A percentile compares a stretch with the other conserved stretches of the same genome.
These are phyloP conservation scores for Harpegnathos saltator DNA, from an alignment of 1,140 invertebrate species.

Conservation along the genomic window DNA sequence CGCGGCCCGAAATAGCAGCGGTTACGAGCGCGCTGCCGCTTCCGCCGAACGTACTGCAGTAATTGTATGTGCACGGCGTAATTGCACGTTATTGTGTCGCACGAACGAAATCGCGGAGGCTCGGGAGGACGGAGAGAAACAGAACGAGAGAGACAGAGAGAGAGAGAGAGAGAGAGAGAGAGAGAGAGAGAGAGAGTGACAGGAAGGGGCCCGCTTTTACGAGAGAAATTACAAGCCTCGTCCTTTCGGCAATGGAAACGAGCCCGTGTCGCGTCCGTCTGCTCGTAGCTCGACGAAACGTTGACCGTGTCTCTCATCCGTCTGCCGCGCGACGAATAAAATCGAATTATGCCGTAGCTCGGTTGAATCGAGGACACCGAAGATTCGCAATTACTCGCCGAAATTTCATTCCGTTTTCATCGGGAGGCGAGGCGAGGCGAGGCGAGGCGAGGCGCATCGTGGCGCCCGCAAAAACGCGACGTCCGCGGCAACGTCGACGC, in stretches of 20 bases:
- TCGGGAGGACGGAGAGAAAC: background rate
- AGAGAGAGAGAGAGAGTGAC: background rate
- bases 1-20: slow-evolving; percentile 37
- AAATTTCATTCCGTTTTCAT: slow-evolving; percentile 65
- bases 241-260: slow-evolving; percentile 19
- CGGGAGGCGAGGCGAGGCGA: background rate
- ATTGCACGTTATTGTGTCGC: slow-evolving; percentile 56
- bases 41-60: slow-evolving; percentile 26
- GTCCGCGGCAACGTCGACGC: background rate
- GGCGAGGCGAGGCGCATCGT: background rate
- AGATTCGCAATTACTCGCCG: slow-evolving; percentile 68
- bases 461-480: slow-evolving; percentile 36
- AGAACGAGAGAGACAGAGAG: background rate
- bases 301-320: background rate
- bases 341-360: slow-evolving; percentile 57
- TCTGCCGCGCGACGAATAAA: slow-evolving; percentile 36
- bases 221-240: slow-evolving; percentile 30
- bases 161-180: background rate
- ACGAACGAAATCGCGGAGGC: slow-evolving; percentile 23
- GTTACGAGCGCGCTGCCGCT: slow-evolving; percentile 28
- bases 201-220: background rate
- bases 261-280: background rate
- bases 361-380: slow-evolving; percentile 52
- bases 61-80: slow-evolving; percentile 54
- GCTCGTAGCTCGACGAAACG: background rate